Conservation (phyloP, 2,888 invertebrate species). For the Oligia latruncula region DNA sequence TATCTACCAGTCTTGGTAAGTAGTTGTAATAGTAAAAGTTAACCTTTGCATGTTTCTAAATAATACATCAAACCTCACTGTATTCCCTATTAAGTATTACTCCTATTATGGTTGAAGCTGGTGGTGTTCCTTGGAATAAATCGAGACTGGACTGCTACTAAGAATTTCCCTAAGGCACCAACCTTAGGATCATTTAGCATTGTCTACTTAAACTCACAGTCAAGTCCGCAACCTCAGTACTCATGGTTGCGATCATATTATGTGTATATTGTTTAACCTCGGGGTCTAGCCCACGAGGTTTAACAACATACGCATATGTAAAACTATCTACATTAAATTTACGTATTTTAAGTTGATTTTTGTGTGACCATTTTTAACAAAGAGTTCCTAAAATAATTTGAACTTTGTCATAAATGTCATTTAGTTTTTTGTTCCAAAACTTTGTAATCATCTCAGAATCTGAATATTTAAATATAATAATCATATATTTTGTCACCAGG, state of each 20-base stretch:
- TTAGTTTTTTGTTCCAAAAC: not conserved
- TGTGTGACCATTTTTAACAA: not conserved
- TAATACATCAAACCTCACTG: not conserved
- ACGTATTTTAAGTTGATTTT: not conserved
- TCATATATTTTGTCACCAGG: slow-evolving; percentile 69
- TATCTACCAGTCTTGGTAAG: not conserved
- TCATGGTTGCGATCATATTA: not conserved
- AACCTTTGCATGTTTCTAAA: not conserved
- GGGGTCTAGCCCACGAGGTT: not conserved
- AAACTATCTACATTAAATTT: not conserved
- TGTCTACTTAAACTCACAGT: not conserved
- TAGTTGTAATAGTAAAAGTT: not conserved
- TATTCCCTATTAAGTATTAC: no score
- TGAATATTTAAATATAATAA: not conserved
- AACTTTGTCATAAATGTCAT: not conserved
- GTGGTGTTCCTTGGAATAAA: not conserved
- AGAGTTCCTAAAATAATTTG: not conserved
- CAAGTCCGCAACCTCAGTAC: not conserved
- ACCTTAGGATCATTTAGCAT: not conserved
- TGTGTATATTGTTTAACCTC: not conserved
- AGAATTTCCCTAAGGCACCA: not conserved
- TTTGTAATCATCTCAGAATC: not conserved
- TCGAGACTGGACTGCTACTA: not conserved
- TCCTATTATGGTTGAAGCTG: not conserved
- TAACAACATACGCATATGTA: not conserved